A percentile compares a stretch with the other conserved stretches of the same genome.
Conservation (phyloP, 37 sponge, comb jelly and placozoan species). For the Diacarnus erythraeanus region DNA sequence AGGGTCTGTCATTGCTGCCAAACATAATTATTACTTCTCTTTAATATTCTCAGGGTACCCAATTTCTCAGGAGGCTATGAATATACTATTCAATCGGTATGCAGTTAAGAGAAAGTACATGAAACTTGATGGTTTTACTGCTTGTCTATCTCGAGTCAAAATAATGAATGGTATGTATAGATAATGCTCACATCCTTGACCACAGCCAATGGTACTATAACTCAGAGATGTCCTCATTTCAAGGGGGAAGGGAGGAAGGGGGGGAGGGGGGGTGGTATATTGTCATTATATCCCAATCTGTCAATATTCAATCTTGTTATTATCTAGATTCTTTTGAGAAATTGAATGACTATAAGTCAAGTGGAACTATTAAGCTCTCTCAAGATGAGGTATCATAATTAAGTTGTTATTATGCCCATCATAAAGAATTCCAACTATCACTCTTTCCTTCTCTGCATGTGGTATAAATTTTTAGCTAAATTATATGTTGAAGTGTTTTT, state of each 20-base stretch:
- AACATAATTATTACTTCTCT: no score
- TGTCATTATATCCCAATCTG: no score
- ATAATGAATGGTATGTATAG: slow-evolving; percentile 57
- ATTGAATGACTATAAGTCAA: not conserved
- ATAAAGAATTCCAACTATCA: not conserved
- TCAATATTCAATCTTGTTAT: no score
- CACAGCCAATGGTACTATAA: no score
- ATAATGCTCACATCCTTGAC: no score
- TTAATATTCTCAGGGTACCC: slow-evolving; percentile 39
- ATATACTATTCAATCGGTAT: slow-evolving; percentile 65
- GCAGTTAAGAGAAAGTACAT: slow-evolving; percentile 65
- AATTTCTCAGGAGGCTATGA: slow-evolving; percentile 25
- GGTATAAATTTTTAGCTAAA: not conserved
- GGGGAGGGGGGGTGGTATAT: not conserved
- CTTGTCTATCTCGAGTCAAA: slow-evolving; percentile 69
- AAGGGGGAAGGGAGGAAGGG: not conserved
- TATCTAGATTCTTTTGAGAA: slow-evolving; percentile 39
- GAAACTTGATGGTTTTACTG: slow-evolving; percentile 72
- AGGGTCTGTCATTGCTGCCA: no score
- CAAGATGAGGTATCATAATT: slow-evolving; percentile 31
- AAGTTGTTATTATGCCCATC: not conserved
- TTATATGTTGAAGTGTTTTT: not conserved
- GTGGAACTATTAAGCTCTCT: slow-evolving; percentile 8
- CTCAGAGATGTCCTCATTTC: no score
- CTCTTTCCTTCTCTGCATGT: not conserved